Percentiles rank a stretch among this genome's conserved stretches.
Evolutionary conservation across 2,113 vertebrate species (phyloP).

Genomic region (Lipophrys pholis): DNA sequence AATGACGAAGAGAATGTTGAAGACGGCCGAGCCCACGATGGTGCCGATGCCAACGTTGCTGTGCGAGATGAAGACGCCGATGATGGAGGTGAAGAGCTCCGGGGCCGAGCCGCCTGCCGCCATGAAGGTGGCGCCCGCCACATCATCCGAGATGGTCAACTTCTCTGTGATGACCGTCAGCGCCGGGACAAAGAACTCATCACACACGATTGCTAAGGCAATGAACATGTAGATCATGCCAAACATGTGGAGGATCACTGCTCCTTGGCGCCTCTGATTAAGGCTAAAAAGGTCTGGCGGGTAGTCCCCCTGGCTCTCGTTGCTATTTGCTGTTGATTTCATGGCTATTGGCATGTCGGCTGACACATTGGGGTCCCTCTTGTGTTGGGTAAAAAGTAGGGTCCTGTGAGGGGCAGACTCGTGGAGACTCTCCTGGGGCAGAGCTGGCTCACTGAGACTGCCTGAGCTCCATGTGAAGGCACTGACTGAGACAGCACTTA

Average conservation of each 20-base stretch:
- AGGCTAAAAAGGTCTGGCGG: conserved; percentile 91
- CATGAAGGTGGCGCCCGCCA: conserved; percentile 98
- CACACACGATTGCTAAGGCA: conserved; percentile 96
- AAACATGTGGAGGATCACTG: conserved; percentile 91
- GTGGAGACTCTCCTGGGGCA: conserved; percentile 68
- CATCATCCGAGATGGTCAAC: conserved; percentile 94
- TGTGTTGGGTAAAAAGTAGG: conserved; percentile 88
- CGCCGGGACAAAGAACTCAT: conserved; percentile 98
- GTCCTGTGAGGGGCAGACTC: conserved; percentile 86
- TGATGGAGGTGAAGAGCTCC: conserved; percentile 98
- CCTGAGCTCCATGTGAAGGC: conserved; percentile 90
- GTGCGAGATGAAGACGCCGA: conserved; percentile 97
- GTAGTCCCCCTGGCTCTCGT: conserved; percentile 89
- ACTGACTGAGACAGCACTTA: conserved; percentile 90
- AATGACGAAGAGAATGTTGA: conserved; percentile 98
- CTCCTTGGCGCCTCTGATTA: conserved; percentile 88
- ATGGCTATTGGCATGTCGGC: conserved; percentile 78
- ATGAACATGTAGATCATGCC: conserved; percentile 99
- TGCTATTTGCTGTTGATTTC: conserved; percentile 75
- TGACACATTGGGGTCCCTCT: conserved; percentile 79
- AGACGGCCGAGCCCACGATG: conserved; percentile 97
- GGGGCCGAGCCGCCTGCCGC: conserved; percentile 97
- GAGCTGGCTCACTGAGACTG: conserved; percentile 67
- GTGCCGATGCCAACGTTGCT: conserved; percentile 99
- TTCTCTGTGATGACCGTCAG: conserved; percentile 98